Base-by-base conservation (phyloP, 30 jellyfish, hydroid and myxozoan species). In the Hydractinia echinata region DNA sequence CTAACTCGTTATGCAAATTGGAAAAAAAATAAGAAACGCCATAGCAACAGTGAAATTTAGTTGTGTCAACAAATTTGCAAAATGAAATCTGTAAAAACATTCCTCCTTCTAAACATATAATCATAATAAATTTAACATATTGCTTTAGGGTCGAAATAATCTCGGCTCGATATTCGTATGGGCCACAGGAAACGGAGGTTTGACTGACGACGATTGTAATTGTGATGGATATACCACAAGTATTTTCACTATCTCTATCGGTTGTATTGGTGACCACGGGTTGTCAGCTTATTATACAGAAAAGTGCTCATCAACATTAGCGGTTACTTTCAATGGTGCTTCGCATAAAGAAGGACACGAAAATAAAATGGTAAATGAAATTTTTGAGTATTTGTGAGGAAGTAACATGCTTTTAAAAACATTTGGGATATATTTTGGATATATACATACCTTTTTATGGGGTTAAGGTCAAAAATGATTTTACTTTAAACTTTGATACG, bases 171-270 rank as follows among this genome's bases (percentile, higher is more conserved):
- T 94, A 8, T 94, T 74, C 81, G 90, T 94, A 9, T 94, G 99
- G 99, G 99, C 99, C 18, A 94, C 99, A n/a, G 99, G 99, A 1
- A 94, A 94, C 78, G 99, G 99, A 18, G 99, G 99, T 13, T 77
- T 94, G 82, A 94, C 99, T 18, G 99, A 94, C 81, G 99, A 94
- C 79, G 99, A 94, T 66, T 94, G 99, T 60, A 94, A 94, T 86
- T 94, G 99, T 70, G 99, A 94, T 76, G 99, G 99, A 10, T 94
- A 94, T 81, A 94, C 99, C 53, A 94, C 99, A 55, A 88, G 97
- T 58, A 94, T 94, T 7, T 94, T 86, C 85, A 94, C 99, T 8
- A 94, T 94, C 58, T 94, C 99, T 6, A 94, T 94, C 53, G 99
- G 99, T 2, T 94, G 99, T 87, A 94, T 94, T 19, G 99, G 99